Evolutionary conservation across 2,888 invertebrate genomes (phyloP).

Genomic region (Carterocephalus palaemon): DNA sequence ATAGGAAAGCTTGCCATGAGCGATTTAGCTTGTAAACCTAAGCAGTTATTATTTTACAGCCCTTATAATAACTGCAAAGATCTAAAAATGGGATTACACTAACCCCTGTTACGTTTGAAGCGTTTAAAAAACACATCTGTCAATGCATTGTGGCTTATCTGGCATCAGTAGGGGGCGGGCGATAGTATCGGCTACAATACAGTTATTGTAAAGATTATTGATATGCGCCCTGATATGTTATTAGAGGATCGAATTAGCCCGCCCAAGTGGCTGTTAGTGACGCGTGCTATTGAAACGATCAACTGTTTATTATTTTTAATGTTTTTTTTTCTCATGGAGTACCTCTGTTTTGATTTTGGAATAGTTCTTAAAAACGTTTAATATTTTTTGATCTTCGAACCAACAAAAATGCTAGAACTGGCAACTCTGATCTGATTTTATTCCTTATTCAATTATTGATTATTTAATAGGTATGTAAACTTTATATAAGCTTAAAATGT

Average conservation of each 20-base stretch:
- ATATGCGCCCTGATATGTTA: slow-evolving; percentile 8
- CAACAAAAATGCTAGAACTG: no score
- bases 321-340: no score
- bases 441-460: no score
- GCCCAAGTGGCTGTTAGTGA: slow-evolving; percentile 4
- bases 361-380: no score
- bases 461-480: neutral
- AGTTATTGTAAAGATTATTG: slow-evolving; percentile 3
- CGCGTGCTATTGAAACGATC: slow-evolving; percentile 9
- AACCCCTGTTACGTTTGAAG: slow-evolving; percentile 12
- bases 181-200: slow-evolving; percentile 30
- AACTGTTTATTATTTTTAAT: neutral
- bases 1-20: no score
- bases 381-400: no score
- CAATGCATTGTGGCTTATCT: slow-evolving; percentile 34
- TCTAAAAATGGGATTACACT: neutral
- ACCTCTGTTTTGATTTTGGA: no score
- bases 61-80: neutral
- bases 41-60: no score
- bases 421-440: no score
- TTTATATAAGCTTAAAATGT: no score
- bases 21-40: no score
- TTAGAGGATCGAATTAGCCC: slow-evolving; percentile 10
- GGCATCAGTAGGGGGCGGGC: slow-evolving; percentile 27
- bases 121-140: slow-evolving; percentile 38